phyloP scores from a whole-genome alignment of 1,140 invertebrate genomes.

The Tetramorium parvispinum region DNA sequence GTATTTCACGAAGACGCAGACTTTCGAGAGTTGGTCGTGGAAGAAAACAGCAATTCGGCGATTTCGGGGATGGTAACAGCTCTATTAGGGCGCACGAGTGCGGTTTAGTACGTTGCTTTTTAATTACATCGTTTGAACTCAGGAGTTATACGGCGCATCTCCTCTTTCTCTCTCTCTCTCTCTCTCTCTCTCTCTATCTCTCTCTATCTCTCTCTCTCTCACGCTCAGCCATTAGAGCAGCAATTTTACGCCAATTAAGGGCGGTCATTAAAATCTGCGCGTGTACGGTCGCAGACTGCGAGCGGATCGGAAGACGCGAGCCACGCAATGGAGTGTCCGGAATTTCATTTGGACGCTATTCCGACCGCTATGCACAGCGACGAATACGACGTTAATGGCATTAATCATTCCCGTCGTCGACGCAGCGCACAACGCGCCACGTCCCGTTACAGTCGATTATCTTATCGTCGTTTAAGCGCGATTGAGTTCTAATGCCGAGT shows the following conservation, averaged over 20 bases:
- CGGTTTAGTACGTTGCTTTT: conserved; percentile 52
- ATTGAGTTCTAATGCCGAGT: conserved; percentile 11
- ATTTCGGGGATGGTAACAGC: conserved; percentile 11
- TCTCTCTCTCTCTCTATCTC: background rate
- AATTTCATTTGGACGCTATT: conserved; percentile 57
- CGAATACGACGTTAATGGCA: conserved; percentile 22
- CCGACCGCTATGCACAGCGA: background rate
- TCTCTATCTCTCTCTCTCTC: background rate
- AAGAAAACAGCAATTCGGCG: background rate
- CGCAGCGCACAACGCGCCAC: background rate
- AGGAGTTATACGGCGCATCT: conserved; percentile 14
- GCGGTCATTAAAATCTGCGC: conserved; percentile 39
- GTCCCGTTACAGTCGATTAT: conserved; percentile 44
- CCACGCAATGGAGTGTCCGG: conserved; percentile 17
- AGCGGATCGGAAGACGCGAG: background rate
- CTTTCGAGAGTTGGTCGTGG: background rate
- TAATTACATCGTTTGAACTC: conserved; percentile 35
- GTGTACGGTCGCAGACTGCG: background rate
- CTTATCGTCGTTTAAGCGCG: conserved; percentile 42
- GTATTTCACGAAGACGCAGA: background rate
- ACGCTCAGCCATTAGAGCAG: background rate
- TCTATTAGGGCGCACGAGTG: conserved; percentile 20
- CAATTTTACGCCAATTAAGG: conserved; percentile 51
- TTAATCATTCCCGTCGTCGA: conserved; percentile 37
- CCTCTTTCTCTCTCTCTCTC: background rate